Evolutionary conservation across 37 sponge, comb jelly and placozoan species (phyloP).

Genomic region (Petrosia ficiformis): DNA sequence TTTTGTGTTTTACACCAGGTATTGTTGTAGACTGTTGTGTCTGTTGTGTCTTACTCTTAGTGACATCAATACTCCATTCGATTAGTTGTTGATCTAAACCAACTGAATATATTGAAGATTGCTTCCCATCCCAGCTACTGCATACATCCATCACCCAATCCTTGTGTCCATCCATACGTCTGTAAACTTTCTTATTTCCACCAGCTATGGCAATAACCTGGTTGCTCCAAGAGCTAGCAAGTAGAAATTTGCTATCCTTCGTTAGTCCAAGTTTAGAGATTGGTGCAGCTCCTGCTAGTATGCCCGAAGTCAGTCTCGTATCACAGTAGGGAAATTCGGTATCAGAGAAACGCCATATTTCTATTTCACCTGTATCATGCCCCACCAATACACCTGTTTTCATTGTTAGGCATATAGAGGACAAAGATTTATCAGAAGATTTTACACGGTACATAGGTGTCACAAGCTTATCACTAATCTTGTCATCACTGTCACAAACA

Average conservation of each 20-base stretch:
- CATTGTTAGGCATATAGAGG: conserved; percentile 14
- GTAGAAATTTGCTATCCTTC: conserved; percentile 10
- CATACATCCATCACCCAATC: conserved; percentile 56
- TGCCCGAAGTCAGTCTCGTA: not conserved
- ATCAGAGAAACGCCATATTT: conserved; percentile 14
- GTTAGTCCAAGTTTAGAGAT: conserved; percentile 34
- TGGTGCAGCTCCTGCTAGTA: conserved; percentile 22
- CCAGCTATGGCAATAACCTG: conserved; percentile 1
- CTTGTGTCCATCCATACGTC: conserved; percentile 17
- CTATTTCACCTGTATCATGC: conserved; percentile 24
- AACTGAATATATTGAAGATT: conserved; percentile 17
- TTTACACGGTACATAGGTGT: conserved; percentile 24
- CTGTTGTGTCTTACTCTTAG: not conserved
- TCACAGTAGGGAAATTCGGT: conserved; percentile 10
- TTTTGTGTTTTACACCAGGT: conserved; percentile 1
- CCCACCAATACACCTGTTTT: conserved; percentile 20
- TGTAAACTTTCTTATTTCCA: not conserved
- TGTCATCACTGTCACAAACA: no score
- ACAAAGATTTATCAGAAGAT: conserved; percentile 37
- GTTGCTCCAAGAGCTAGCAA: conserved; percentile 56
- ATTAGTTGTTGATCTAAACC: conserved; percentile 35
- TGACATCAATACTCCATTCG: not conserved
- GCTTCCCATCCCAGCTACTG: not conserved
- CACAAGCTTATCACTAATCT: not conserved
- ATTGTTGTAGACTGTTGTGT: not conserved